These are phyloP conservation scores for Calephelis perditalis DNA, from an alignment of 2,888 invertebrate species.

Conservation along the genomic window DNA sequence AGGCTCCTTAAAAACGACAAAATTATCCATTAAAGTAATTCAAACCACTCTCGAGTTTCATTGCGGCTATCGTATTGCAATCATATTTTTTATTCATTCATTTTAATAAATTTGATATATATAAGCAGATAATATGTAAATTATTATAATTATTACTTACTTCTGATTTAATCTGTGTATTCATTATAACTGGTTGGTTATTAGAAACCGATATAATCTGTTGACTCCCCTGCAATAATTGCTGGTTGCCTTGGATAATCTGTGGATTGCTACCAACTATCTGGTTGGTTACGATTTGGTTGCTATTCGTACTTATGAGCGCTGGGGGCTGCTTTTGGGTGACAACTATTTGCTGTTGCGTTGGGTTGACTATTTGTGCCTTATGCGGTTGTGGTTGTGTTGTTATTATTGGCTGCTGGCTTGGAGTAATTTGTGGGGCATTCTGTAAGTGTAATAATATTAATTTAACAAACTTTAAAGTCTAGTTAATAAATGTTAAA, in stretches of 20 bases:
- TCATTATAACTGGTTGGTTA: conserved; percentile 65
- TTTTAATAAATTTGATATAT: too few relatives aligned
- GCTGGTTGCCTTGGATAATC: conserved; percentile 44
- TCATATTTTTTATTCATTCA: too few relatives aligned
- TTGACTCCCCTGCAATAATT: conserved; percentile 51
- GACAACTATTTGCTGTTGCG: conserved; percentile 62
- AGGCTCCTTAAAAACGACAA: too few relatives aligned
- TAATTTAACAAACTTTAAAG: too few relatives aligned
- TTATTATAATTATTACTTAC: conserved; percentile 39
- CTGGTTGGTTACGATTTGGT: conserved; percentile 42
- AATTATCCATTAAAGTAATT: too few relatives aligned
- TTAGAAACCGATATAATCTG: conserved; percentile 63
- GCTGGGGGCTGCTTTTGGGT: conserved; percentile 66
- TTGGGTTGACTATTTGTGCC: conserved; percentile 62
- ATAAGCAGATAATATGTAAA: not conserved
- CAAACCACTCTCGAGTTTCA: too few relatives aligned
- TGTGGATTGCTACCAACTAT: conserved; percentile 34
- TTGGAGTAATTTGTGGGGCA: conserved; percentile 62
- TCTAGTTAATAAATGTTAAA: too few relatives aligned
- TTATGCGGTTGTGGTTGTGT: conserved; percentile 76
- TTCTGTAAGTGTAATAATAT: conserved; percentile 43
- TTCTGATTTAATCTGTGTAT: conserved; percentile 51
- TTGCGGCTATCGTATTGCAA: too few relatives aligned
- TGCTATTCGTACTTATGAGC: conserved; percentile 51
- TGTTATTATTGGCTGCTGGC: conserved; percentile 70